These are phyloP conservation scores for Eupithecia vulgata DNA, from an alignment of 2,888 invertebrate genomes.

Conservation along the genomic window DNA sequence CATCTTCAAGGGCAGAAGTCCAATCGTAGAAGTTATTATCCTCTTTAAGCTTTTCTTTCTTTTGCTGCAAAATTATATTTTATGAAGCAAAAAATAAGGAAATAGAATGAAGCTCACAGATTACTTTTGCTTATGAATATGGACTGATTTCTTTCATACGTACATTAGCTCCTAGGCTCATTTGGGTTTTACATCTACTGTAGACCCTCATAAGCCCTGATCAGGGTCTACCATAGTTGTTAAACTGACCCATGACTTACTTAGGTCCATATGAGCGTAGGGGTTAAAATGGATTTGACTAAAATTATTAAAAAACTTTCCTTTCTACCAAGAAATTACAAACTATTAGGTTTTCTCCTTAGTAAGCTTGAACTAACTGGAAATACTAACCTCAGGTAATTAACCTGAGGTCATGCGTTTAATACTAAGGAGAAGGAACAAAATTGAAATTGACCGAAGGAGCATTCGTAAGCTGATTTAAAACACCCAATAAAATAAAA, in stretches of 20 bases:
- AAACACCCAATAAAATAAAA: neutral
- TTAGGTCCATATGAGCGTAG: too few relatives aligned
- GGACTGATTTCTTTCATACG: neutral
- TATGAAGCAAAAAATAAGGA: neutral
- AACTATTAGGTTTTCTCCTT: too few relatives aligned
- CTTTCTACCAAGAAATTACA: neutral
- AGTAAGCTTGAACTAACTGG: too few relatives aligned
- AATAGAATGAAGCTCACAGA: neutral
- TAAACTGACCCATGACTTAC: too few relatives aligned
- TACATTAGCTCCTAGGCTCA: too few relatives aligned
- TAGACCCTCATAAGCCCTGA: too few relatives aligned
- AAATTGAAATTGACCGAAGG: neutral
- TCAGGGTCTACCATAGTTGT: too few relatives aligned
- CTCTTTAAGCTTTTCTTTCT: slow-evolving; percentile 60
- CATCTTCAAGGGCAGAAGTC: slow-evolving; percentile 91
- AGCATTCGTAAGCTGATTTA: neutral
- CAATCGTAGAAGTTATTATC: slow-evolving; percentile 86
- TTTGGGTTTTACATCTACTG: too few relatives aligned
- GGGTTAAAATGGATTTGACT: neutral
- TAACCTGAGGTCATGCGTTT: too few relatives aligned
- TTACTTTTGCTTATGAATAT: neutral
- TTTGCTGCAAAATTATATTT: slow-evolving; percentile 54
- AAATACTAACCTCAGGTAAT: too few relatives aligned
- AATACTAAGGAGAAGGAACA: neutral
- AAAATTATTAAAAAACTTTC: neutral